Evolutionary conservation across 2,888 invertebrate species (phyloP), one percentile per base, ranked within the genome.

Genomic region (Lasioglossum malachurum): DNA sequence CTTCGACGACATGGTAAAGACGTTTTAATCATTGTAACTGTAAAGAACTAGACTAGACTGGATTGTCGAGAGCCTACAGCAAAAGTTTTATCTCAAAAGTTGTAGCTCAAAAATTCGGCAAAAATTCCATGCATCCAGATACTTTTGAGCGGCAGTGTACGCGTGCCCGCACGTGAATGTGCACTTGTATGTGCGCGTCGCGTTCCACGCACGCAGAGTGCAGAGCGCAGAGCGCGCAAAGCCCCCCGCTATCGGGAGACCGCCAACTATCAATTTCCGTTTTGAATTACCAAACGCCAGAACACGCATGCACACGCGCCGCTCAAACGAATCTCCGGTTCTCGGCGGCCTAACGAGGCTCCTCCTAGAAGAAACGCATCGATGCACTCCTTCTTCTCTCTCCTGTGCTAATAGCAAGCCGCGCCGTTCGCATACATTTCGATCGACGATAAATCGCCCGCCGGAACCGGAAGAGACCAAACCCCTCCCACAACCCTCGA

Each of bases 251-350:
- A 91, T 91, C 90, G 87, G 84, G 86, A 82, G 89, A 88, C 91
- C 89, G 92, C 87, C 92, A 94, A 94, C 93, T 92, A 94, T 94
- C 93, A 94, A 94, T 94, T 94, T 94, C 94, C 94, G 94, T 92
- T 94, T 93, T 91, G 87, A 93, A 94, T 94, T 94, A 94, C 92
- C 91, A 90, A 93, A 93, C 91, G 91, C 83, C 90, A 91, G 91
- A 92, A 92, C 69, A 69, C 92, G 92, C 88, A 91, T 88, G 89
- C 88, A 89, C 88, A 88, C 88, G 88, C 90, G 91, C 87, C 91
- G 89, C 89, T 93, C 91, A 84, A 91, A 91, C 92, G 93, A 93
- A 93, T 93, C 93, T 92, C 93, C 89, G 89, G 90, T 88, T 84
- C 83, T 80, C 84, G 35, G 71, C 80, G 71, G 80, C 23, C 64